Conservation (phyloP, 1,140 invertebrate genomes). For the Dufourea novaeangliae region DNA sequence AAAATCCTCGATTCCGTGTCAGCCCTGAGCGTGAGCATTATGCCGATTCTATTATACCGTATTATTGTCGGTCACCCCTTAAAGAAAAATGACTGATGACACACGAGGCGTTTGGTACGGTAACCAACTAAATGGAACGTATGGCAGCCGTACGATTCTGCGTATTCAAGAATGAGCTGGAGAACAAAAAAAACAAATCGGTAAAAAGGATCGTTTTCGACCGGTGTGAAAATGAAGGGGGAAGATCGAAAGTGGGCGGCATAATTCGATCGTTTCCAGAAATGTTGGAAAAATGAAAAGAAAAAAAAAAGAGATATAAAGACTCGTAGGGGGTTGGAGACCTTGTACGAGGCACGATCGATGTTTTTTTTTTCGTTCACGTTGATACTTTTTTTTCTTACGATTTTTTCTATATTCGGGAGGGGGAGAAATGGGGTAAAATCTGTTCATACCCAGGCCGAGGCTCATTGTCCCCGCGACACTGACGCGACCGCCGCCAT, state of each 20-base stretch:
- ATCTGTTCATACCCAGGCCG: constrained; percentile 53
- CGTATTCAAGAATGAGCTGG: constrained; percentile 65
- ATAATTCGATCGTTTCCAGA: constrained; percentile 77
- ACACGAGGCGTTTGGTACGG: constrained; percentile 72
- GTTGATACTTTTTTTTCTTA: constrained; percentile 26
- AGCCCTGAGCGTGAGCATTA: constrained; percentile 63
- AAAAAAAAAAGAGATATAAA: no score
- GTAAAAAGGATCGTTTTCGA: constrained; percentile 36
- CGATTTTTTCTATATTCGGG: constrained; percentile 50
- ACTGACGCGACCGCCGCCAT: constrained; percentile 67
- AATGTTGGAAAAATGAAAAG: constrained; percentile 67
- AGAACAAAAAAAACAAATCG: constrained; percentile 54
- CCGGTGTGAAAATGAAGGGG: constrained; percentile 58
- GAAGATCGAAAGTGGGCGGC: constrained; percentile 71
- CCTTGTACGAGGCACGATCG: constrained; percentile 14
- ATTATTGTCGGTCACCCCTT: constrained; percentile 75
- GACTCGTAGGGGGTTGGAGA: constrained; percentile 59
- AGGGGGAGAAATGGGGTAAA: constrained; percentile 72
- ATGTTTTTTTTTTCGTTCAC: constrained; percentile 41
- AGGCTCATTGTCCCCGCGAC: constrained; percentile 69
- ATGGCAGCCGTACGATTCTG: constrained; percentile 71
- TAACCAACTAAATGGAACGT: constrained; percentile 67
- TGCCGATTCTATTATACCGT: constrained; percentile 74
- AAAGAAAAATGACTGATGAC: constrained; percentile 79
- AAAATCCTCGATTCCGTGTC: constrained; percentile 78